These are phyloP conservation scores for Bilobella aurantiaca DNA, from an alignment of 1,140 invertebrate species.

Conservation along the genomic window DNA sequence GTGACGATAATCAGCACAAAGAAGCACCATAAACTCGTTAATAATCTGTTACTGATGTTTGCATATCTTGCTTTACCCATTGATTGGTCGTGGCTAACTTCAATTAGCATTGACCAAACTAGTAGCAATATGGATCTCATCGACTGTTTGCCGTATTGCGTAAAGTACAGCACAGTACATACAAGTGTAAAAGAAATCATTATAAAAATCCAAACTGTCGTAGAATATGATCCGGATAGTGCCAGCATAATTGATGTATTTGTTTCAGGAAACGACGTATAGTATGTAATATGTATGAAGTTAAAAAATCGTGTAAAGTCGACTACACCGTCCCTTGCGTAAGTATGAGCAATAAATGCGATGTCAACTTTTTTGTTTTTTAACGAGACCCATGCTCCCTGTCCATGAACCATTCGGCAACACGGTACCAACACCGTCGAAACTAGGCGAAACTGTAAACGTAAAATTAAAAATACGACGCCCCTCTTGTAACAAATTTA, in stretches of 20 bases:
- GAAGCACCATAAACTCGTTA: neutral
- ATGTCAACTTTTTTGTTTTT: neutral
- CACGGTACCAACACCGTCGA: neutral
- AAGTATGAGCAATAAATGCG: neutral
- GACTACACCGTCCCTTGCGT: neutral
- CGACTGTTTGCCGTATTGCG: neutral
- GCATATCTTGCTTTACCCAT: neutral
- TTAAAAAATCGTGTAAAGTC: neutral
- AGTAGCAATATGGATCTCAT: neutral
- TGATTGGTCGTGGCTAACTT: neutral
- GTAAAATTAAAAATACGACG: neutral
- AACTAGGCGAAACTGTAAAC: neutral
- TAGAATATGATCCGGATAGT: neutral
- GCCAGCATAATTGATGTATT: neutral
- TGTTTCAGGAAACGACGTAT: neutral
- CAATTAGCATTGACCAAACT: neutral
- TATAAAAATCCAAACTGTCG: neutral
- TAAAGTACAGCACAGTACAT: neutral
- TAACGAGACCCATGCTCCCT: neutral
- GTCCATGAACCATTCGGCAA: neutral
- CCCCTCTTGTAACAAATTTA: neutral
- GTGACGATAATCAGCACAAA: neutral
- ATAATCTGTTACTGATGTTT: neutral
- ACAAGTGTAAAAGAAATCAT: neutral
- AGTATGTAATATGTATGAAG: neutral